These are phyloP conservation scores for Leucoraja ocellata DNA, from an alignment of 2,797 vertebrate species.

Conservation along the genomic window DNA sequence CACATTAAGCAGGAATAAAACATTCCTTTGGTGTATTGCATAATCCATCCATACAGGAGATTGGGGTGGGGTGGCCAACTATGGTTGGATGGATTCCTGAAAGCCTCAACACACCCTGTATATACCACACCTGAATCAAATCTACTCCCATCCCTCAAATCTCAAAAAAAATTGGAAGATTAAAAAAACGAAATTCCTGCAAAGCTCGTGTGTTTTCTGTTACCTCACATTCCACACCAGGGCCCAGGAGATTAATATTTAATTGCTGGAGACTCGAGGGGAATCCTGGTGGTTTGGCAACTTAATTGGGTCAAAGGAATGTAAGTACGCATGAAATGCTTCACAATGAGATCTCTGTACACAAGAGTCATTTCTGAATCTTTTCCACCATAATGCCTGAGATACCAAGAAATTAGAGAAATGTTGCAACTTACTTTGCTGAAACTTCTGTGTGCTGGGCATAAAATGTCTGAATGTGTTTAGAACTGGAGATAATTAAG, in stretches of 20 bases:
- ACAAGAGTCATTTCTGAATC: neutral
- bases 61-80: neutral
- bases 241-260: neutral
- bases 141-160: neutral
- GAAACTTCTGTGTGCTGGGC: too few relatives aligned
- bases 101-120: neutral
- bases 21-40: neutral
- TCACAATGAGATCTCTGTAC: neutral
- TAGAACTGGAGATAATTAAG: slow-evolving; percentile 4
- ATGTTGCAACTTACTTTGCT: neutral
- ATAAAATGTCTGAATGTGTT: slow-evolving; percentile 15
- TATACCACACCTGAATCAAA: neutral
- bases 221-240: neutral
- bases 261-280: neutral
- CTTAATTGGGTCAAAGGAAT: neutral
- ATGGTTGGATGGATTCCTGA: neutral
- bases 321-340: neutral
- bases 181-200: neutral
- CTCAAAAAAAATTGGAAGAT: neutral
- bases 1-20: neutral
- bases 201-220: neutral
- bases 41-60: neutral
- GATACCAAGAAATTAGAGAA: neutral
- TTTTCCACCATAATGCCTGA: neutral
- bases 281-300: neutral